Percentiles rank a stretch among this genome's conserved stretches.
These are phyloP conservation scores for Tribolium madens DNA, from an alignment of 1,140 invertebrate genomes.

Conservation along the genomic window DNA sequence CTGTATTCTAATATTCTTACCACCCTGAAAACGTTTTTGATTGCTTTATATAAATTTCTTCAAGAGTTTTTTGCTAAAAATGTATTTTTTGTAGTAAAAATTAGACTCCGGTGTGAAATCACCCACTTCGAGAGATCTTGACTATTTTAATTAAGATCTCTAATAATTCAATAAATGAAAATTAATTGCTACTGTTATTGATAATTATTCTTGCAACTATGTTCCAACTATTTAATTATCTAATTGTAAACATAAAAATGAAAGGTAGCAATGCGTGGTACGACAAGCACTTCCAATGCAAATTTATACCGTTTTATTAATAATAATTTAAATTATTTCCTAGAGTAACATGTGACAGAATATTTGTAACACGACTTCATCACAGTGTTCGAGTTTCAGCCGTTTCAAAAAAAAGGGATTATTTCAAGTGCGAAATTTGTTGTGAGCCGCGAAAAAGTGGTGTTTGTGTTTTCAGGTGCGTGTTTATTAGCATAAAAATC, in stretches of 20 bases:
- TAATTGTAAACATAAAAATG: not conserved
- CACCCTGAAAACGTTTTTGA: no score
- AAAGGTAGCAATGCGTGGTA: conserved; percentile 6
- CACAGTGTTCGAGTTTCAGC: not conserved
- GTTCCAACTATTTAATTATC: conserved; percentile 9
- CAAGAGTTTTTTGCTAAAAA: no score
- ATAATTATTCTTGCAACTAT: not conserved
- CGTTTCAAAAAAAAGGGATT: not conserved
- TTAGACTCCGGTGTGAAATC: not conserved
- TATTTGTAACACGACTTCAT: not conserved
- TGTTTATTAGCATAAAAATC: conserved; percentile 11
- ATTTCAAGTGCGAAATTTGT: no score
- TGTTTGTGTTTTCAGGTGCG: not conserved
- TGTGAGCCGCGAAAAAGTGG: no score
- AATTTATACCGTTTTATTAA: not conserved
- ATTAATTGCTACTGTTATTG: not conserved
- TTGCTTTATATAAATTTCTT: no score
- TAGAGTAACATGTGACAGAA: not conserved
- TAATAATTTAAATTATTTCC: conserved; percentile 3
- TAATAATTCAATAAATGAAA: conserved; percentile 4
- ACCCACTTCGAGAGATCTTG: not conserved
- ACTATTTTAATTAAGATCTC: not conserved
- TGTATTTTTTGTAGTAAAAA: no score
- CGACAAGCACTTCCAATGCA: not conserved
- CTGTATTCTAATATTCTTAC: no score